Base-by-base conservation (phyloP, 2,888 invertebrate genomes). In the Eristalis arbustorum region DNA sequence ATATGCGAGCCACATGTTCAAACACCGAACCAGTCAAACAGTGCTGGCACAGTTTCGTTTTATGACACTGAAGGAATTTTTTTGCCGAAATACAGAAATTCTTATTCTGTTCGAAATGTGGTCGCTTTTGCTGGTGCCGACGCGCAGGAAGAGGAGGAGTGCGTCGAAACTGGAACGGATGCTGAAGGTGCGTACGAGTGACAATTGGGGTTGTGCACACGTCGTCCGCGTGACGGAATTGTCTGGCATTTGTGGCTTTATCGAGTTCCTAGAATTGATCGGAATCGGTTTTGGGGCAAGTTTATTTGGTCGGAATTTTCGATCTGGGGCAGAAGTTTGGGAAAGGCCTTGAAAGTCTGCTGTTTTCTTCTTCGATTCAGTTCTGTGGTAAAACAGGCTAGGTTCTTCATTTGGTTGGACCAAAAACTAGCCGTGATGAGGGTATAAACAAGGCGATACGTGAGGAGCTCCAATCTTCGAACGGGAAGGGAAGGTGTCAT, bases 1-100 rank as follows among this genome's bases (percentile, higher is more conserved):
- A 74, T 85, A 74, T 85, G 66, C 56, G 74, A 67, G 71, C 49
- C 85, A 85, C 74, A 82, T 82, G 85, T 82, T 85, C 40, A 81
- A 85, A 85, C 40, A 77, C 23, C 14, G 49, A 18, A 37, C 6
- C 37, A 37, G 37, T 37, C 10, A 49, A 49, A 31, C 31, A 31
- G 31, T 1, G 59, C 40, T 85, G 76, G 63, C 84, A 84, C 72
- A 76, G 31, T 82, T 76, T 61, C 31, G 14, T 72, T 84, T 74
- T 71, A 68, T 69, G 76, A 63, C 76, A 68, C 63, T 23, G 37
- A 62, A 37, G 23, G 23, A 40, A 13, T 69, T 42, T 11, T n/a
- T 25, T 25, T 25, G 10, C 25, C 25, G 56, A 61, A 72, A 61
- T 11, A 59, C 31, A 31, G 8, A 18, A 28, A 62, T 61, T 59